These are phyloP conservation scores for Ethmia dodecea DNA, from an alignment of 2,888 invertebrate genomes.

Conservation along the genomic window DNA sequence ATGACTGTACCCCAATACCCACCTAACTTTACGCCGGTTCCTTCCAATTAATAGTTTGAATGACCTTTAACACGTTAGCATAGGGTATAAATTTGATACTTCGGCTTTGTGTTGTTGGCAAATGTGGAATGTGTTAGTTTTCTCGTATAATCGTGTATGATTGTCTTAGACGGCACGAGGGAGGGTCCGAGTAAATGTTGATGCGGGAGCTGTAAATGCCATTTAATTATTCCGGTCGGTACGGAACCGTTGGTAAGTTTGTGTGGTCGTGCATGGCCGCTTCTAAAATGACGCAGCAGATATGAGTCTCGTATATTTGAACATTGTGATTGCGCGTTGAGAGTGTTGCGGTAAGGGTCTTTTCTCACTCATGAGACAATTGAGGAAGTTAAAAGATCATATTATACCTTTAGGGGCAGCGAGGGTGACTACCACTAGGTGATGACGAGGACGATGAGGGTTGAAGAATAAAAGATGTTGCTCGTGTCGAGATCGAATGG, in stretches of 20 bases:
- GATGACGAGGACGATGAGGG: too few relatives aligned
- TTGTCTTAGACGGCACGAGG: slow-evolving; percentile 33
- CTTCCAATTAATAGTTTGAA: background rate
- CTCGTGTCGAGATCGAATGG: too few relatives aligned
- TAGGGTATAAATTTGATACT: slow-evolving; percentile 3
- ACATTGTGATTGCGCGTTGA: too few relatives aligned
- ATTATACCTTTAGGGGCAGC: too few relatives aligned
- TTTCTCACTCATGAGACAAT: too few relatives aligned
- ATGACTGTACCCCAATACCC: slow-evolving; percentile 25
- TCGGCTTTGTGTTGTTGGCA: background rate
- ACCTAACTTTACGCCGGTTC: background rate
- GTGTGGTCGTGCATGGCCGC: background rate
- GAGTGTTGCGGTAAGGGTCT: too few relatives aligned
- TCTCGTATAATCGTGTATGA: slow-evolving; percentile 41
- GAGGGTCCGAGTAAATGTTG: slow-evolving; percentile 34
- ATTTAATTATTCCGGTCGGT: slow-evolving; percentile 5
- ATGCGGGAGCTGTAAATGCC: slow-evolving; percentile 14
- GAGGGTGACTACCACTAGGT: too few relatives aligned
- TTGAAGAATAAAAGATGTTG: too few relatives aligned
- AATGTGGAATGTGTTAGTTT: slow-evolving; percentile 11
- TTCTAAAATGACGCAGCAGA: too few relatives aligned
- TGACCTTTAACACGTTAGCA: slow-evolving; percentile 1
- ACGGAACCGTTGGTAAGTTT: slow-evolving; percentile 3
- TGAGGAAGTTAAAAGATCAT: too few relatives aligned
- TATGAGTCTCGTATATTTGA: too few relatives aligned